Conservation (phyloP, 2,797 vertebrate genomes). For the Vultur gryphus region DNA sequence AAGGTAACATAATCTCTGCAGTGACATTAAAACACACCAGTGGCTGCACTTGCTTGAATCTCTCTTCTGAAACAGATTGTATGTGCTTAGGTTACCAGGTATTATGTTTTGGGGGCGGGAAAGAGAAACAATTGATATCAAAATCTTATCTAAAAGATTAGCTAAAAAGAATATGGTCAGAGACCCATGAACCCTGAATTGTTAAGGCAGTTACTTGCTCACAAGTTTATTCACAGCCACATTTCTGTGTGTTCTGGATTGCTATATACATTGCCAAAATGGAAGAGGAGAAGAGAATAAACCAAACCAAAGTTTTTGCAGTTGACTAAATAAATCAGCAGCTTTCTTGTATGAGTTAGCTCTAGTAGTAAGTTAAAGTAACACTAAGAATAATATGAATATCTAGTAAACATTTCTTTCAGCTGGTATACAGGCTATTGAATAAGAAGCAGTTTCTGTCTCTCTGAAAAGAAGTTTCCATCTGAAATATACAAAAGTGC, state of each 20-base stretch:
- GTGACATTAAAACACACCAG: slow-evolving; percentile 88
- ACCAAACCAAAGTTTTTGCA: not conserved
- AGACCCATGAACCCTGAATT: slow-evolving; percentile 82
- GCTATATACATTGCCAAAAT: slow-evolving; percentile 40
- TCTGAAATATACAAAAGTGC: slow-evolving; percentile 73
- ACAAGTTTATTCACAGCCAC: slow-evolving; percentile 55
- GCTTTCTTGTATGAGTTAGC: not conserved
- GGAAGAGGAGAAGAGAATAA: not conserved
- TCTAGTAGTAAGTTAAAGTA: not conserved
- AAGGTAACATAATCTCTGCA: slow-evolving; percentile 89
- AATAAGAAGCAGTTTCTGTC: slow-evolving; percentile 69
- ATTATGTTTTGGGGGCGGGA: slow-evolving; percentile 81
- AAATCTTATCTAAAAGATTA: slow-evolving; percentile 83
- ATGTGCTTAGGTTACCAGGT: slow-evolving; percentile 85
- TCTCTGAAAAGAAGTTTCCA: slow-evolving; percentile 78
- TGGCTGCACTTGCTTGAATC: slow-evolving; percentile 77
- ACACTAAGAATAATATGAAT: not conserved
- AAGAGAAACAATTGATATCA: slow-evolving; percentile 86
- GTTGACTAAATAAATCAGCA: not conserved
- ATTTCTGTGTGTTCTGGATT: not conserved
- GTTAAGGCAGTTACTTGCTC: slow-evolving; percentile 77
- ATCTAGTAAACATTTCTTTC: not conserved
- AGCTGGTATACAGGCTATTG: not conserved
- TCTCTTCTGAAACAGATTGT: slow-evolving; percentile 82
- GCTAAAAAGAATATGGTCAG: slow-evolving; percentile 77